Evolutionary conservation across 2,888 invertebrate genomes (phyloP).

Genomic region (Drosophila helvetica): DNA sequence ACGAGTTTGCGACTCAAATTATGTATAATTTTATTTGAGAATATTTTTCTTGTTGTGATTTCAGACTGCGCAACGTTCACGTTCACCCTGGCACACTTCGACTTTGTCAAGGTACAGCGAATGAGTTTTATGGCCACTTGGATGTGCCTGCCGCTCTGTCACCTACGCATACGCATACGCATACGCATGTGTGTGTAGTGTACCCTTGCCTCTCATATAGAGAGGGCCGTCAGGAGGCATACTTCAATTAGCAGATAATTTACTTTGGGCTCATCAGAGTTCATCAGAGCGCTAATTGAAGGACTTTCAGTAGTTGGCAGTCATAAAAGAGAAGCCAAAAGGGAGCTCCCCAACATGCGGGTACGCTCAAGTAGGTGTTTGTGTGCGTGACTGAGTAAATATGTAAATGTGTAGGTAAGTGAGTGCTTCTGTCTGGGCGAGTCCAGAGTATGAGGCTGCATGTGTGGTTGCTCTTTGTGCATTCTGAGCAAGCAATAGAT

Average conservation of each 20-base stretch:
- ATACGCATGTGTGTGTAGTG: too few species aligned
- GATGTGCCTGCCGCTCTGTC: slow-evolving; percentile 11
- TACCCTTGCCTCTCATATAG: neutral
- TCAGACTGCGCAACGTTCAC: neutral
- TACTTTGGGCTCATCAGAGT: slow-evolving; percentile 72
- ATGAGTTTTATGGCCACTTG: slow-evolving; percentile 43
- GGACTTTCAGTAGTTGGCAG: slow-evolving; percentile 65
- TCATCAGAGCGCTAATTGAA: slow-evolving; percentile 73
- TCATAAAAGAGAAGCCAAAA: slow-evolving; percentile 57
- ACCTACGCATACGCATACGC: slow-evolving; percentile 9
- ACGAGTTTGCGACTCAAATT: slow-evolving; percentile 11
- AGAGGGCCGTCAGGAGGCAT: slow-evolving; percentile 35
- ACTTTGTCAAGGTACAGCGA: slow-evolving; percentile 9
- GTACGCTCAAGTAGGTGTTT: neutral
- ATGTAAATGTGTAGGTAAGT: neutral
- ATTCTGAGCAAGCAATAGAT: slow-evolving; percentile 5
- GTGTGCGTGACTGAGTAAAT: neutral
- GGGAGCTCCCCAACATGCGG: slow-evolving; percentile 15
- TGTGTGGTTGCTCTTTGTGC: slow-evolving; percentile 9
- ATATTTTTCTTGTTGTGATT: slow-evolving; percentile 57
- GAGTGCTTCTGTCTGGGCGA: neutral
- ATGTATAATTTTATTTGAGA: slow-evolving; percentile 43
- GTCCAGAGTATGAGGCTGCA: slow-evolving; percentile 14
- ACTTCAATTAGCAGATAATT: slow-evolving; percentile 75
- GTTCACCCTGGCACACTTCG: neutral